These are phyloP conservation scores for Lasioglossum lativentre DNA, from an alignment of 2,888 invertebrate genomes.

Conservation along the genomic window DNA sequence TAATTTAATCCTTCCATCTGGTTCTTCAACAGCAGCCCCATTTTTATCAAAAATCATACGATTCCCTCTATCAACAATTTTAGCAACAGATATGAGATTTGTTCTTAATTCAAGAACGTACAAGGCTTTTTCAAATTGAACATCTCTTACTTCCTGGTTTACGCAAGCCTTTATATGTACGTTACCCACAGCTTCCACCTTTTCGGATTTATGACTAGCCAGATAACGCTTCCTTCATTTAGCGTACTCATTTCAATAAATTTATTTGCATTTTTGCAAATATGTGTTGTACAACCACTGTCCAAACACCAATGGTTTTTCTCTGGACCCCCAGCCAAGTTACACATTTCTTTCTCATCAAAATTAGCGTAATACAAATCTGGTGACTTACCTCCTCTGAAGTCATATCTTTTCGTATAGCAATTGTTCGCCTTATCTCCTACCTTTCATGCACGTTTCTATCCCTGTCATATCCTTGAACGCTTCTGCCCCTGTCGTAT, in stretches of 20 bases:
- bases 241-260: not conserved
- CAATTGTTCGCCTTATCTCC: no score
- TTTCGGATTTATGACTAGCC: conserved; percentile 6
- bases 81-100: not conserved
- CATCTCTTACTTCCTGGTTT: not conserved
- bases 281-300: not conserved
- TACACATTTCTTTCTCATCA: not conserved
- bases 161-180: not conserved
- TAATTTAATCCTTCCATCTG: no score
- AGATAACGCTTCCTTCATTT: not conserved
- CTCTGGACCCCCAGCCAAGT: not conserved
- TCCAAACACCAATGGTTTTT: not conserved
- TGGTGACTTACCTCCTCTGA: no score
- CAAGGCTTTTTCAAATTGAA: conserved; percentile 3
- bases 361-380: not conserved
- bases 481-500: no score
- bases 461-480: no score
- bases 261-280: not conserved
- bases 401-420: no score
- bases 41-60: no score
- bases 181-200: not conserved
- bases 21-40: no score
- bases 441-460: no score
- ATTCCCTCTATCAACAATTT: no score
- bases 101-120: conserved; percentile 6